Conservation (phyloP, 92 coral and sea anemone species). For the Galaxea fascicularis region DNA sequence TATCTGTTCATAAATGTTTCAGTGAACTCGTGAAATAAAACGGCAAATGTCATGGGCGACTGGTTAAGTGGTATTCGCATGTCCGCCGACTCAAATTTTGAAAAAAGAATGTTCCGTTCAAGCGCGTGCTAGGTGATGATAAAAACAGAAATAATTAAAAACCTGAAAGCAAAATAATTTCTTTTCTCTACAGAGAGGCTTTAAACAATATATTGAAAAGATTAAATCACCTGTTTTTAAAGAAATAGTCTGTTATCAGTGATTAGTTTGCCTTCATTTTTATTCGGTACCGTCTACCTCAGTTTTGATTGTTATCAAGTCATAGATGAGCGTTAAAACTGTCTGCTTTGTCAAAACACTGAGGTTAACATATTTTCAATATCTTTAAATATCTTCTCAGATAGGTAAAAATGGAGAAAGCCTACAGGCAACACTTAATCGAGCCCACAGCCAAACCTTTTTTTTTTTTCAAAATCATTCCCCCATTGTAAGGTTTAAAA, state of each 20-base stretch:
- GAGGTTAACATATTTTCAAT: not conserved
- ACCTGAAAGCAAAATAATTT: not conserved
- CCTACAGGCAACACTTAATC: no score
- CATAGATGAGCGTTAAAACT: not conserved
- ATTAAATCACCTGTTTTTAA: not conserved
- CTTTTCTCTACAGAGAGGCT: not conserved
- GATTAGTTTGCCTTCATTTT: not conserved
- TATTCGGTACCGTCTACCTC: not conserved
- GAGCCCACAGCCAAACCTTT: no score
- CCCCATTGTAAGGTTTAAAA: no score
- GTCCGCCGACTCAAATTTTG: not conserved
- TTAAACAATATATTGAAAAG: not conserved
- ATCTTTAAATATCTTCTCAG: no score
- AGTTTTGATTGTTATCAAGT: slow-evolving; percentile 7
- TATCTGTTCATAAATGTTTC: not conserved
- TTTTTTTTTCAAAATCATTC: no score
- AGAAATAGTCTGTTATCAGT: not conserved
- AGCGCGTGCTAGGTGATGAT: not conserved
- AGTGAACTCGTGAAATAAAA: not conserved
- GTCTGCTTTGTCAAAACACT: not conserved
- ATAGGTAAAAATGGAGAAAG: no score
- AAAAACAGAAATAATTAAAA: no score
- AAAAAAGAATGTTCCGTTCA: no score
- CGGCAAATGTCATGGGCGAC: not conserved
- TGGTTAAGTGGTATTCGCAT: no score